Percentiles rank a stretch among this genome's conserved stretches.
These are phyloP conservation scores for Geotrypetes seraphini DNA, from an alignment of 2,797 vertebrate species.

Conservation along the genomic window DNA sequence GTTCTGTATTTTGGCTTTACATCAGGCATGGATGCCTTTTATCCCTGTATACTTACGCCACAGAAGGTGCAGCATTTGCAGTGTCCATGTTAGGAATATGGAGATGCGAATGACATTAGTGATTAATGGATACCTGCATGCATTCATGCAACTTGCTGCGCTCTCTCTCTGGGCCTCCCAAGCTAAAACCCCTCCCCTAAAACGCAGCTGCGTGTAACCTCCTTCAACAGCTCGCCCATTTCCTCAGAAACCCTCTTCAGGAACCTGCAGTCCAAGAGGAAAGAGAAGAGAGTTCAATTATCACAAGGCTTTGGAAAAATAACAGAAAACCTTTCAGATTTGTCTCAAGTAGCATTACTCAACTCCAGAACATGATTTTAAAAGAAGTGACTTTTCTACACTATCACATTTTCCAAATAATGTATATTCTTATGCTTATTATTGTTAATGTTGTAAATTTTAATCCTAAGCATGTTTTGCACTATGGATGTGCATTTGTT, in stretches of 20 bases:
- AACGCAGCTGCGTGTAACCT: constrained; percentile 85
- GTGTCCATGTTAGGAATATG: too few species aligned
- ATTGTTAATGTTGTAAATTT: too few species aligned
- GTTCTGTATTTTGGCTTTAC: constrained; percentile 25
- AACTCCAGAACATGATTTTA: too few species aligned
- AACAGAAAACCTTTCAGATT: constrained; percentile 40
- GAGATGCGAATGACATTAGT: constrained; percentile 71
- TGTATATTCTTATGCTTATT: too few species aligned
- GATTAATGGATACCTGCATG: constrained; percentile 74
- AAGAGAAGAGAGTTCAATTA: constrained; percentile 75
- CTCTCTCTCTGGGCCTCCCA: constrained; percentile 46
- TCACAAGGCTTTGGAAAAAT: constrained; percentile 51
- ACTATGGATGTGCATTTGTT: too few species aligned
- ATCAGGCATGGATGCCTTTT: constrained; percentile 33
- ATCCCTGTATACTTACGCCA: constrained; percentile 32
- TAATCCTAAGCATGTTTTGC: too few species aligned
- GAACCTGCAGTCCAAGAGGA: constrained; percentile 96
- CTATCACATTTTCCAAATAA: too few species aligned
- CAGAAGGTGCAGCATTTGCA: constrained; percentile 34
- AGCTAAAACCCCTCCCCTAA: constrained; percentile 42
- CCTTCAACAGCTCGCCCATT: constrained; percentile 92
- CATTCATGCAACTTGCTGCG: constrained; percentile 82
- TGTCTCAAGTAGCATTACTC: too few species aligned
- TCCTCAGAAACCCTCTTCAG: constrained; percentile 97
- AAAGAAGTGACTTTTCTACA: too few species aligned